phyloP scores from a whole-genome alignment of 1,140 invertebrate species.

The Caerostris darwini region DNA sequence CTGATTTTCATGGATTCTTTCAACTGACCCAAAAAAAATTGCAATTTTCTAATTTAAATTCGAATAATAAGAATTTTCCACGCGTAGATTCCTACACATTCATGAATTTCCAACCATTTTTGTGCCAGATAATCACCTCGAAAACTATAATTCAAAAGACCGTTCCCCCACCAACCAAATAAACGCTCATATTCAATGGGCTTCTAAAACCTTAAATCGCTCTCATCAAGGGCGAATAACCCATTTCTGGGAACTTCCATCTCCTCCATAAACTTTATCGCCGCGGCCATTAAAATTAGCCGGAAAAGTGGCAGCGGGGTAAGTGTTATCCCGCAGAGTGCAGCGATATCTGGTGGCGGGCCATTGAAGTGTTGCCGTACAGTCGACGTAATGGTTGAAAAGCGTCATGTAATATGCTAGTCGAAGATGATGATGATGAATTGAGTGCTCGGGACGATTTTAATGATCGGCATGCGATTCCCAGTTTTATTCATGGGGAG shows the following conservation, averaged over 20 bases:
- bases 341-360: constrained; percentile 9
- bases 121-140: background rate
- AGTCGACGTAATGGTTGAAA: constrained; percentile 34
- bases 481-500: background rate
- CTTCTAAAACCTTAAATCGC: constrained; percentile 53
- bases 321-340: background rate
- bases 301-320: background rate
- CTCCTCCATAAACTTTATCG: constrained; percentile 49
- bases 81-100: background rate
- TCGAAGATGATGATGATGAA: constrained; percentile 36
- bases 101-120: constrained; percentile 16
- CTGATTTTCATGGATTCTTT: no score
- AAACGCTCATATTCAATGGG: background rate
- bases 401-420: constrained; percentile 13
- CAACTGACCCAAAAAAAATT: no score
- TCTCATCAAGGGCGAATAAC: constrained; percentile 46
- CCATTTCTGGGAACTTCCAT: constrained; percentile 47
- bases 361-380: constrained; percentile 21
- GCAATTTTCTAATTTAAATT: no score
- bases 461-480: constrained; percentile 31
- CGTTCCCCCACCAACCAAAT: background rate
- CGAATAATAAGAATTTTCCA: no score
- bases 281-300: constrained; percentile 43
- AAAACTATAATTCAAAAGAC: constrained; percentile 27
- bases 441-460: constrained; percentile 5